These are phyloP conservation scores for Euproctis similis DNA, from an alignment of 2,888 invertebrate species.

Conservation along the genomic window DNA sequence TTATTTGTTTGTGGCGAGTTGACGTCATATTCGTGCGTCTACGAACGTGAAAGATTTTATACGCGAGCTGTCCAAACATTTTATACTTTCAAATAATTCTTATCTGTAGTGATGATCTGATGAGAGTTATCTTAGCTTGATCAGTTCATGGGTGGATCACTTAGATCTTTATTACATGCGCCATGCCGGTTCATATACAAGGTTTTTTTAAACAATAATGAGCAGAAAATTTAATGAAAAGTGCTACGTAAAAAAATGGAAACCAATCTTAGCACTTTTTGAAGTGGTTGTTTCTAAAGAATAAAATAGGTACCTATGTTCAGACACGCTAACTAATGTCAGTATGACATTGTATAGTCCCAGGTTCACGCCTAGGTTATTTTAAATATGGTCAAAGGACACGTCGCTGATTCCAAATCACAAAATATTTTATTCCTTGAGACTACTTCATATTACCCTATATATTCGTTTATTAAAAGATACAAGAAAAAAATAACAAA, in stretches of 20 bases:
- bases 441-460: no score
- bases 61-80: conserved; percentile 72
- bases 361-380: conserved; percentile 19
- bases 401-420: no score
- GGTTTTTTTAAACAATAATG: conserved; percentile 24
- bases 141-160: conserved; percentile 61
- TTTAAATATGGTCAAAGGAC: conserved; percentile 11
- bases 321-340: no score
- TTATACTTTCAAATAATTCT: conserved; percentile 73
- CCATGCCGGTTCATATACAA: conserved; percentile 26
- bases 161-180: conserved; percentile 74
- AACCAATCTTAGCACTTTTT: no score
- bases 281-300: no score
- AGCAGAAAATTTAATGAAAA: no score
- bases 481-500: background rate
- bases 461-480: conserved; percentile 4
- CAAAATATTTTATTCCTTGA: no score
- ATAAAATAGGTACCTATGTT: no score
- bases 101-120: conserved; percentile 73
- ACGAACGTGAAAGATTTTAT: conserved; percentile 69
- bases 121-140: conserved; percentile 54
- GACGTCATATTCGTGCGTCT: conserved; percentile 63
- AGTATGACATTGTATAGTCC: no score
- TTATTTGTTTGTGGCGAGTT: conserved; percentile 26
- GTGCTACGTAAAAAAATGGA: no score